A percentile compares a stretch with the other conserved stretches of the same genome.
Conservation (phyloP, 2,888 invertebrate species). For the Maniola hyperantus region DNA sequence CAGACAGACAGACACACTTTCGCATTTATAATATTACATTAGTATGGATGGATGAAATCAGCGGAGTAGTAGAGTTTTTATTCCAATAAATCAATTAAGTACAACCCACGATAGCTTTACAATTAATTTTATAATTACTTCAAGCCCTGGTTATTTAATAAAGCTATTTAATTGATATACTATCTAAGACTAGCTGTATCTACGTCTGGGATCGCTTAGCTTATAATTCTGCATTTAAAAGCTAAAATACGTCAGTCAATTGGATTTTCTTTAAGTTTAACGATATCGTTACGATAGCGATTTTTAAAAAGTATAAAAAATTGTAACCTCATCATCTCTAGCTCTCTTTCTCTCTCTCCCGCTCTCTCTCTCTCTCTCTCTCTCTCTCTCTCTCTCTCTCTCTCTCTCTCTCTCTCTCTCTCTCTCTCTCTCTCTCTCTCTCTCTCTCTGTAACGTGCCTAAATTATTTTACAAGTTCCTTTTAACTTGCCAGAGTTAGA, state of each 20-base stretch:
- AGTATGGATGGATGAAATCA: too few species aligned
- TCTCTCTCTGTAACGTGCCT: background rate
- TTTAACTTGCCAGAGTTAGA: too few species aligned
- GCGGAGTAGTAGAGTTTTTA: background rate
- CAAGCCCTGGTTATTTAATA: conserved; percentile 29
- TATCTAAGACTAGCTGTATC: conserved; percentile 36
- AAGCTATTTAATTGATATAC: conserved; percentile 40
- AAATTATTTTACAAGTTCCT: too few species aligned
- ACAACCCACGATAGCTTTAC: conserved; percentile 23
- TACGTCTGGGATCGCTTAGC: conserved; percentile 32
- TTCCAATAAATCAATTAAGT: conserved; percentile 25
- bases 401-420: background rate
- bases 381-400: background rate
- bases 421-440: too few species aligned
- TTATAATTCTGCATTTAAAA: conserved; percentile 38
- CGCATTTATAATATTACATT: too few species aligned
- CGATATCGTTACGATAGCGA: conserved; percentile 17
- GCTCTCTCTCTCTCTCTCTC: too few species aligned
- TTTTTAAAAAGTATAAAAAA: background rate
- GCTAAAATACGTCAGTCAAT: conserved; percentile 39
- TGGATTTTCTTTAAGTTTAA: conserved; percentile 9
- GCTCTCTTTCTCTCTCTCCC: too few species aligned
- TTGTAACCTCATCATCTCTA: too few species aligned
- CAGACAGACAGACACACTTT: too few species aligned
- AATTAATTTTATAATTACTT: conserved; percentile 28